Conservation (phyloP, 2,113 vertebrate species). For the Cinclus mexicanus region DNA sequence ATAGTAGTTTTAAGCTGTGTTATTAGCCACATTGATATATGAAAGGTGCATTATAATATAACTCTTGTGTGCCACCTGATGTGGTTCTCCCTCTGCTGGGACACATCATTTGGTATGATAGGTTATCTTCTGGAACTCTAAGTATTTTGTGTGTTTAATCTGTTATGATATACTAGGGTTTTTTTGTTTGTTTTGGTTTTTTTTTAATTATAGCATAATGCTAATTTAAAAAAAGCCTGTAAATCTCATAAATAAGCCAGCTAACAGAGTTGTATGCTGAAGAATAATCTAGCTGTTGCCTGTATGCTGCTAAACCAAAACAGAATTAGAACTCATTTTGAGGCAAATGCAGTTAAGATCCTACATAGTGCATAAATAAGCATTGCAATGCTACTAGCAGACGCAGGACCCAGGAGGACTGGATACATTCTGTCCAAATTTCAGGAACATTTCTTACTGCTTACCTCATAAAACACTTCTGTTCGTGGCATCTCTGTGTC, state of each 20-base stretch:
- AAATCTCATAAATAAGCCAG: conserved; percentile 68
- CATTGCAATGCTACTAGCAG: conserved; percentile 70
- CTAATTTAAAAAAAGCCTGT: conserved; percentile 70
- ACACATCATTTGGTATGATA: conserved; percentile 54
- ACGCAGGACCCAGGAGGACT: conserved; percentile 77
- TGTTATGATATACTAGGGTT: conserved; percentile 51
- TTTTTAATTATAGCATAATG: conserved; percentile 63
- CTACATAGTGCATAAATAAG: conserved; percentile 41
- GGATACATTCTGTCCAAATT: conserved; percentile 75
- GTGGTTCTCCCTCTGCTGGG: conserved; percentile 31
- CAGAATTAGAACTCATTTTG: conserved; percentile 67
- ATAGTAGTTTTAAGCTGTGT: conserved; percentile 69
- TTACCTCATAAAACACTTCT: conserved; percentile 82
- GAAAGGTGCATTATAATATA: conserved; percentile 74
- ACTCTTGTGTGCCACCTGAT: conserved; percentile 61
- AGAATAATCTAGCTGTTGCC: conserved; percentile 72
- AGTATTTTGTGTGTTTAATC: conserved; percentile 66
- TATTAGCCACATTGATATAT: conserved; percentile 71
- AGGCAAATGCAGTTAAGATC: conserved; percentile 73
- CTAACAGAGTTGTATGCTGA: conserved; percentile 69
- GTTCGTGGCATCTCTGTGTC: conserved; percentile 70
- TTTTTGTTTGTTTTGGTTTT: neutral
- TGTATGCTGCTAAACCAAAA: conserved; percentile 80
- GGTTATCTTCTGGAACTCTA: conserved; percentile 66
- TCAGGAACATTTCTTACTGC: conserved; percentile 79